Base-by-base conservation (phyloP, 2,797 vertebrate species). In the Amniataba percoides region DNA sequence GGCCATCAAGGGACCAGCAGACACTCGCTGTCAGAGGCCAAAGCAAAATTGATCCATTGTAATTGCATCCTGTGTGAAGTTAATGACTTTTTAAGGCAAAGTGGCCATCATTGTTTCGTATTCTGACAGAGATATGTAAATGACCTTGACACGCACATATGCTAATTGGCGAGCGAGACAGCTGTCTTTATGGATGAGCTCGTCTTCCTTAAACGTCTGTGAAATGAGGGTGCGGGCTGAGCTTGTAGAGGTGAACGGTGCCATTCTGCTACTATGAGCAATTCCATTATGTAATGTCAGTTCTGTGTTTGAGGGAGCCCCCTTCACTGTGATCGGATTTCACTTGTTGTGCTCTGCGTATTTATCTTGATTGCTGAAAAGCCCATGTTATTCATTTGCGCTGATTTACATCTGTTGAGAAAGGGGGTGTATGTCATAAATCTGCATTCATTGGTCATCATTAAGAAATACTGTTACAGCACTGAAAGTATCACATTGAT, bases 21-120 rank as follows among this genome's bases (percentile, higher is more conserved):
- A 86, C 82, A 76, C 77, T 74, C 18, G 76, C 87, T 87, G 87
- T 89, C 89, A 89, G 87, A 89, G 86, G 88, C 81, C 78, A 45
- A 40, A 45, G 72, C 66, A 67, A 74, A 88, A 91, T 71, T 52
- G 82, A 89, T 84, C 81, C 71, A 72, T 79, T 74, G 77, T 89
- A 87, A 92, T 88, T 88, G 84, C 85, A 80, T 89, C 83, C 80
- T 64, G 80, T 75, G 80, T 77, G 81, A 85, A 83, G 86, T 85
- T 92, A 88, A 92, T 86, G 85, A 85, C 82, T 91, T 86, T 89
- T 90, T 84, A 82, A 87, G 68, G 82, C 55, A 78, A 84, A 90
- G 76, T 67, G 89, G 85, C 73, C 62, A 25, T 83, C 80, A 65
- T 67, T 81, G 86, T 87, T 87, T 73, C 3, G 4, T 11, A 55